A percentile compares a stretch with the other conserved stretches of the same genome.
Conservation (phyloP, 1,140 invertebrate genomes). For the Heterodera carotae region DNA sequence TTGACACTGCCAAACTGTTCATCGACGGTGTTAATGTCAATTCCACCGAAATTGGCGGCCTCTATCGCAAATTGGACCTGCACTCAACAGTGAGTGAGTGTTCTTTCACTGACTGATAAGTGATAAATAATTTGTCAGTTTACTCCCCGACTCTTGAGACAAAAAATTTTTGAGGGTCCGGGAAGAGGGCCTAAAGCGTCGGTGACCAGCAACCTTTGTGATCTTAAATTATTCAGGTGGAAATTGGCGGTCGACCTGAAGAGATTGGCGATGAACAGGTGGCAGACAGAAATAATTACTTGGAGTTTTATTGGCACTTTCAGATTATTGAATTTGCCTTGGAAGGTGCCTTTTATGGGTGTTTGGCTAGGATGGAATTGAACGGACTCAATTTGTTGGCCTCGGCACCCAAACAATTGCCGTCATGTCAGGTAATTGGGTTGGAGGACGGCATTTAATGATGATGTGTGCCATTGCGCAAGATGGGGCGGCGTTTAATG, state of each 20-base stretch:
- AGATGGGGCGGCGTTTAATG: too few relatives aligned
- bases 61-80: slow-evolving; percentile 62
- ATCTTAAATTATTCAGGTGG: slow-evolving; percentile 58
- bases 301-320: not conserved
- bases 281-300: not conserved
- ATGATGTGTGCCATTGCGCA: too few relatives aligned
- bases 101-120: not conserved
- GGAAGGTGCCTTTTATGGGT: slow-evolving; percentile 57
- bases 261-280: slow-evolving; percentile 45
- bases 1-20: slow-evolving; percentile 61
- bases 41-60: slow-evolving; percentile 54
- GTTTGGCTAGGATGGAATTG: slow-evolving; percentile 55
- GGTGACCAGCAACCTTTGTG: too few relatives aligned
- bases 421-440: slow-evolving; percentile 45
- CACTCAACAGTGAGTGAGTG: slow-evolving; percentile 36
- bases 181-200: too few relatives aligned
- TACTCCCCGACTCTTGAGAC: too few relatives aligned
- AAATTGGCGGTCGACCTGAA: slow-evolving; percentile 60
- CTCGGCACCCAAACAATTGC: slow-evolving; percentile 43
- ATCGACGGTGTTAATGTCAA: slow-evolving; percentile 60
- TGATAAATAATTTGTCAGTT: too few relatives aligned
- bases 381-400: slow-evolving; percentile 58
- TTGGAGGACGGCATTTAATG: too few relatives aligned
- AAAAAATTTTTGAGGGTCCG: too few relatives aligned
- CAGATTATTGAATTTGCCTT: not conserved